Conservation (phyloP, 1,140 invertebrate species). For the Trichomalopsis sarcophagae region DNA sequence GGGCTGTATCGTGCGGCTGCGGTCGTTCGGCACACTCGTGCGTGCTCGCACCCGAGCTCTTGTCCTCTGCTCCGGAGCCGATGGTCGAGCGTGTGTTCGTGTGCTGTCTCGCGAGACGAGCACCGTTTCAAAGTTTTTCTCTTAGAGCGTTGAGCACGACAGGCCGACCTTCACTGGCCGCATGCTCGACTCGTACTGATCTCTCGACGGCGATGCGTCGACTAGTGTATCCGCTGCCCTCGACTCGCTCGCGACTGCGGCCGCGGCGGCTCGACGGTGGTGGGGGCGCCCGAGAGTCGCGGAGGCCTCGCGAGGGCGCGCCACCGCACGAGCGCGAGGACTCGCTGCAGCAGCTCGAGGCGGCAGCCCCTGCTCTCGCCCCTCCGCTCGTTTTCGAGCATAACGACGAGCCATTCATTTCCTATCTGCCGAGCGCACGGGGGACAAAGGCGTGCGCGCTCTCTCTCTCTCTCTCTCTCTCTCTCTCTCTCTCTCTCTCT, state of each 20-base stretch:
- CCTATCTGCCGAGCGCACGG: conserved; percentile 10
- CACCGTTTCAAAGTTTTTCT: not conserved
- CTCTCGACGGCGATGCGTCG: conserved; percentile 53
- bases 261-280: not conserved
- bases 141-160: not conserved
- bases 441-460: conserved; percentile 15
- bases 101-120: not conserved
- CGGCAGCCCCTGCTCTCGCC: not conserved
- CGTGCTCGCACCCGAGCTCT: not conserved
- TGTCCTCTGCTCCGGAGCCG: not conserved
- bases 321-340: conserved; percentile 54
- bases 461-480: not conserved
- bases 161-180: conserved; percentile 53
- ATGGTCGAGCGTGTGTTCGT: not conserved
- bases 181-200: conserved; percentile 67
- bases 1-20: no score
- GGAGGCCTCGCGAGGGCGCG: conserved; percentile 50
- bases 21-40: not conserved
- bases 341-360: not conserved
- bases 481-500: not conserved
- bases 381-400: not conserved
- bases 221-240: conserved; percentile 51
- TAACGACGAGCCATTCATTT: conserved; percentile 22
- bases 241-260: conserved; percentile 40
- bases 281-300: conserved; percentile 20